phyloP scores from a whole-genome alignment of 2,888 invertebrate species.

The Nomada flava region DNA sequence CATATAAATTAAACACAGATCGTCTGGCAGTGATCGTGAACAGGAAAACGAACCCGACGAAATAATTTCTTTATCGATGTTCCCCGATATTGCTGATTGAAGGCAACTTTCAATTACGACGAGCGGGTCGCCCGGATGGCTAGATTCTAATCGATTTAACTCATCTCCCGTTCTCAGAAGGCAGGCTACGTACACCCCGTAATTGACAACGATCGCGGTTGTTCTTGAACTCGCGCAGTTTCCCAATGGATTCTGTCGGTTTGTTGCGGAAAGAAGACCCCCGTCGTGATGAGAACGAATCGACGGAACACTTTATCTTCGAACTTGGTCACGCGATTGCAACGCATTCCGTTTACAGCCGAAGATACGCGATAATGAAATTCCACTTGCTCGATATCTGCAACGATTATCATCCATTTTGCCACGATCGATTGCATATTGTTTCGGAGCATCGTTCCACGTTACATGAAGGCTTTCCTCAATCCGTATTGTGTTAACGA shows the following conservation, averaged over 20 bases:
- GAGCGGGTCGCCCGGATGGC: conserved; percentile 6
- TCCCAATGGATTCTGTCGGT: conserved; percentile 41
- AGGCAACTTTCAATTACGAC: conserved; percentile 56
- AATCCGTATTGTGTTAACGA: neutral
- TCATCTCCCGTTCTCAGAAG: conserved; percentile 7
- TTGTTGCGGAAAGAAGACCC: conserved; percentile 1
- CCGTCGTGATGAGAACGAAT: conserved; percentile 26
- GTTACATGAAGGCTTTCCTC: neutral
- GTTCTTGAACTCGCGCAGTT: conserved; percentile 26
- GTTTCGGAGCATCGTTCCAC: neutral
- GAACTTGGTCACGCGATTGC: conserved; percentile 22
- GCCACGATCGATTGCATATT: neutral
- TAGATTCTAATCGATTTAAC: conserved; percentile 60
- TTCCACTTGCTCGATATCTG: conserved; percentile 13
- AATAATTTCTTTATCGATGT: conserved; percentile 41
- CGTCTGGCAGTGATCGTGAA: neutral
- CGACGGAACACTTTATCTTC: conserved; percentile 42
- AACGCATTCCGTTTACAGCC: conserved; percentile 23
- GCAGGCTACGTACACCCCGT: conserved; percentile 37
- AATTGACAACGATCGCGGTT: conserved; percentile 48
- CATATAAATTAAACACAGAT: neutral
- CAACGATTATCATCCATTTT: conserved; percentile 26
- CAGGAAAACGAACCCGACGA: conserved; percentile 11
- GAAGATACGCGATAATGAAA: conserved; percentile 21
- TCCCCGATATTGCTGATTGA: conserved; percentile 54